These are phyloP conservation scores for Leuctra nigra DNA, from an alignment of 2,888 invertebrate genomes.

Conservation along the genomic window DNA sequence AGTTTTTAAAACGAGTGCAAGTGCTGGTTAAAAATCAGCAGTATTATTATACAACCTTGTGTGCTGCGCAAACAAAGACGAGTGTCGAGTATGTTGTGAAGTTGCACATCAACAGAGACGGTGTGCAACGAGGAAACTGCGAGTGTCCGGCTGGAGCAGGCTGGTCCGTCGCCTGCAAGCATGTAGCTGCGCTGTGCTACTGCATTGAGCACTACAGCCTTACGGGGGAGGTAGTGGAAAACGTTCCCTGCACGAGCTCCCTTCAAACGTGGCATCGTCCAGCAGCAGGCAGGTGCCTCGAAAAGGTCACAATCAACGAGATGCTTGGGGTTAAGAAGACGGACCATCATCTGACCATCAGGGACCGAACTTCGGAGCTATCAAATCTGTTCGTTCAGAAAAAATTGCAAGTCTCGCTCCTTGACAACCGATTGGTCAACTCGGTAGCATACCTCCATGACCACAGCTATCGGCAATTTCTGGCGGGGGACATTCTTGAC, in stretches of 20 bases:
- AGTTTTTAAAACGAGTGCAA: slow-evolving; percentile 5
- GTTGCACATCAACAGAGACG: background rate
- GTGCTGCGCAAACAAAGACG: no score
- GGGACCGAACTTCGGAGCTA: background rate
- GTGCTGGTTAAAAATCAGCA: no score
- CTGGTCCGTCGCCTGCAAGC: slow-evolving; percentile 10
- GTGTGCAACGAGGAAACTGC: background rate
- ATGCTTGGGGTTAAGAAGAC: background rate
- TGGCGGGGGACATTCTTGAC: no score
- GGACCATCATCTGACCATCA: background rate
- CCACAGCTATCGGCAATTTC: no score
- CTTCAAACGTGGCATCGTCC: background rate
- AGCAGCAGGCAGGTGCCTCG: background rate
- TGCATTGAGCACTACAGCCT: background rate
- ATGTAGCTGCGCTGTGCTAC: background rate
- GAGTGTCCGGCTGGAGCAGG: slow-evolving; percentile 9
- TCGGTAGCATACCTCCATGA: background rate
- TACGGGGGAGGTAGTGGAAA: background rate
- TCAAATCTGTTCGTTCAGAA: background rate
- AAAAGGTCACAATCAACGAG: background rate
- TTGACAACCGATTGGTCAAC: background rate
- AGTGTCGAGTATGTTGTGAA: background rate
- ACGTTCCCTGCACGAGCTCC: background rate
- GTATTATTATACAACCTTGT: no score
- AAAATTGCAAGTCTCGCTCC: background rate